Percentiles rank a stretch among this genome's conserved stretches.
phyloP scores from a whole-genome alignment of 2,113 vertebrate genomes.

The Ranitomeya variabilis region DNA sequence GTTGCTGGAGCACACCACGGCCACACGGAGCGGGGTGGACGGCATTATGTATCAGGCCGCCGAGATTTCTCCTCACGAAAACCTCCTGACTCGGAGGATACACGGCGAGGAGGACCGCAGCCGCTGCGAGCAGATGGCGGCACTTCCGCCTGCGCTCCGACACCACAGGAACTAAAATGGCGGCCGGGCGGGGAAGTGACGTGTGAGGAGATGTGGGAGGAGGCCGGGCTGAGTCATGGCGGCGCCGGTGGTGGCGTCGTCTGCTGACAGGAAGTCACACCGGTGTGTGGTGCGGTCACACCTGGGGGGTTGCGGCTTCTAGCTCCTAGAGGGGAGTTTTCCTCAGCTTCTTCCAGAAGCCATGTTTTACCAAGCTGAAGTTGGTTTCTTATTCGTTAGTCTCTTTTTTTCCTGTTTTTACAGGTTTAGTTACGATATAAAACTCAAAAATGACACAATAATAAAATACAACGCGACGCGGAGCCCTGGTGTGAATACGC shows the following conservation, averaged over 20 bases:
- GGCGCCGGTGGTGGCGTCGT: background rate
- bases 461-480: too few species aligned
- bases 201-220: background rate
- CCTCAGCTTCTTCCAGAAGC: too few species aligned
- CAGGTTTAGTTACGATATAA: too few species aligned
- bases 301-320: too few species aligned
- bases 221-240: background rate
- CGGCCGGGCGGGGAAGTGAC: slow-evolving; percentile 57
- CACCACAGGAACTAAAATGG: slow-evolving; percentile 72
- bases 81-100: slow-evolving; percentile 8
- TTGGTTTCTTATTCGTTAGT: too few species aligned
- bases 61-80: background rate
- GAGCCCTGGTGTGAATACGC: too few species aligned
- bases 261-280: too few species aligned
- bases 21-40: slow-evolving; percentile 86
- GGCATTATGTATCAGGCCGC: slow-evolving; percentile 70
- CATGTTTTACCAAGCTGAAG: too few species aligned
- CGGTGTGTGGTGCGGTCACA: too few species aligned
- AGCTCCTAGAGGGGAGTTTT: too few species aligned
- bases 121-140: slow-evolving; percentile 11
- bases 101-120: background rate
- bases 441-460: too few species aligned
- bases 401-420: too few species aligned
- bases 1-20: slow-evolving; percentile 97
- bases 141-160: slow-evolving; percentile 47